Evolutionary conservation across 2,888 invertebrate genomes (phyloP), one percentile per base, ranked within the genome.

Genomic region (Calameuta filiformis): DNA sequence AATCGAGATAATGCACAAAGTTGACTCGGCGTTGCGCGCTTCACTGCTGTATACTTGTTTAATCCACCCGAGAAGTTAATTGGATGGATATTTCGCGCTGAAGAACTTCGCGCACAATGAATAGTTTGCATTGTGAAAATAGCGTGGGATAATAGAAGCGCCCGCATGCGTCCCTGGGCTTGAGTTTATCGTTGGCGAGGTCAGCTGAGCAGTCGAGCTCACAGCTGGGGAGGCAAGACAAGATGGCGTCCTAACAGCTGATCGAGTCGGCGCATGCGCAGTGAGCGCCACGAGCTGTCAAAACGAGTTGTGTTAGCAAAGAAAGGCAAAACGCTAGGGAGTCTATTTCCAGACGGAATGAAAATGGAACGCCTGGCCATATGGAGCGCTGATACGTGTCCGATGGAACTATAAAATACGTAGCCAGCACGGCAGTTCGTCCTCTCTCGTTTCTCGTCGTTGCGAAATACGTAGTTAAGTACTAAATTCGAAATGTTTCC

Each of bases 201-300:
- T 89, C 91, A 91, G 91, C 90, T 90, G 90, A 88, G 88, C 87
- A 81, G 85, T 81, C 83, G 86, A 83, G 86, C 86, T 86, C 87
- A 88, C 90, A 90, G 90, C 89, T 90, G 90, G 86, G 86, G 77
- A 80, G 80, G 81, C 80, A 79, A 84, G 85, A 81, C 85, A 88
- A 90, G 86, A 90, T 90, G 89, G 89, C 89, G 85, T 80, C 71
- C 23, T 30, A 90, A 90, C 90, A 91, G 90, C 90, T 90, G 90
- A 90, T 90, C 87, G 84, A 37, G 73, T 23, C 34, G 78, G 81
- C 84, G 87, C 88, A 86, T 86, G 88, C 89, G 89, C 85, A 37
- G 15, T 37, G 71, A 35, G 76, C 33, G 68, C 35, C 73, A 35
- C 68, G 71, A 40, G 71, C 76, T 75, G 74, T 68, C 76, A 37